Conservation (phyloP, 2,797 vertebrate species). For the Enteromius fasciolatus region DNA sequence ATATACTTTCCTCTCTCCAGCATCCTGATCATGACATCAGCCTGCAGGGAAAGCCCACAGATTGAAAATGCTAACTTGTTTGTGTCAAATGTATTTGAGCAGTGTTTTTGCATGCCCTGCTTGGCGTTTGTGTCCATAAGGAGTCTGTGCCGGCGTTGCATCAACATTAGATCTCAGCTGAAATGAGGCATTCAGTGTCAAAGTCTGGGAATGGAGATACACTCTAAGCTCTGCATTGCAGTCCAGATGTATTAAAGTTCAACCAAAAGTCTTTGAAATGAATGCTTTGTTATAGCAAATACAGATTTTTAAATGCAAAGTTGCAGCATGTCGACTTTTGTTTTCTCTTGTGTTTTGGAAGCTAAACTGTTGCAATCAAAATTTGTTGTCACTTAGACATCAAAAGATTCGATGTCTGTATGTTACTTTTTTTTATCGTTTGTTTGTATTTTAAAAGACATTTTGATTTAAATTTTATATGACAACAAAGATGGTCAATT, state of each 20-base stretch:
- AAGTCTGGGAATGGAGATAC: neutral
- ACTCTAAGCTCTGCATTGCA: slow-evolving; percentile 74
- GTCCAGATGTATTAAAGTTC: slow-evolving; percentile 68
- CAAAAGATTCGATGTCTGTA: neutral
- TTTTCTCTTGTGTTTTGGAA: neutral
- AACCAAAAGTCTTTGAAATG: slow-evolving; percentile 17
- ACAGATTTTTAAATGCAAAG: neutral
- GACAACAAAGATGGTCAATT: neutral
- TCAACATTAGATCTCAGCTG: neutral
- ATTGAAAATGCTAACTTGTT: slow-evolving; percentile 4
- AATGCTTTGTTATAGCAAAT: neutral
- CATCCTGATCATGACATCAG: slow-evolving; percentile 6
- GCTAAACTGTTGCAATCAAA: neutral
- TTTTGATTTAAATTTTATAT: neutral
- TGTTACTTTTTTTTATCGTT: neutral
- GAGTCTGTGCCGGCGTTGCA: slow-evolving; percentile 12
- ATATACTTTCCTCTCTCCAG: slow-evolving; percentile 7
- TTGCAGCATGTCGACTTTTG: neutral
- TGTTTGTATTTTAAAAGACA: neutral
- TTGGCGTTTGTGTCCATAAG: neutral
- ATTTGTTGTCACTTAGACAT: neutral
- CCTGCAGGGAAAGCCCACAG: slow-evolving; percentile 5
- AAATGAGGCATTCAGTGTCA: neutral
- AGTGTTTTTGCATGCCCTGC: neutral
- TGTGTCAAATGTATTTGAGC: neutral